phyloP scores from a whole-genome alignment of 2,888 invertebrate species.

The Parelbella ahira region DNA sequence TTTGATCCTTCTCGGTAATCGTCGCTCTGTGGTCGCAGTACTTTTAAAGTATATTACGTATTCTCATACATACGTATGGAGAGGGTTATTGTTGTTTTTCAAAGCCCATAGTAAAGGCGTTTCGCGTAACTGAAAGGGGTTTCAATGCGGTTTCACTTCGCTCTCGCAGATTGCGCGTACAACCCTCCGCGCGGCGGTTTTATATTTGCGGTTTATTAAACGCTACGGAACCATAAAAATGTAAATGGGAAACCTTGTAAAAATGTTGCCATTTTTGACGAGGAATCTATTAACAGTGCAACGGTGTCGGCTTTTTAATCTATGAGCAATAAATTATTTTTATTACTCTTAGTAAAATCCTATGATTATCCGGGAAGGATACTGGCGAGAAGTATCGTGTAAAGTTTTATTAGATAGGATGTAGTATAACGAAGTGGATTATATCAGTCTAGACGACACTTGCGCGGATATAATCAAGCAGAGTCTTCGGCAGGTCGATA shows the following conservation, averaged over 20 bases:
- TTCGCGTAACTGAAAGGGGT: constrained; percentile 59
- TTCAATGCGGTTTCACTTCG: constrained; percentile 46
- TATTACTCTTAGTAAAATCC: constrained; percentile 22
- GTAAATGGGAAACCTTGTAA: constrained; percentile 47
- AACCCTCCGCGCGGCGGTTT: constrained; percentile 37
- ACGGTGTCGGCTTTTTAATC: constrained; percentile 18
- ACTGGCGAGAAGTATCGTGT: constrained; percentile 12
- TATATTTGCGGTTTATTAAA: constrained; percentile 60
- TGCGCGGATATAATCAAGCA: constrained; percentile 21
- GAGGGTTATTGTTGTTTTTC: constrained; percentile 76
- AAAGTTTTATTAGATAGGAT: constrained; percentile 17
- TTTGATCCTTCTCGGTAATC: constrained; percentile 29
- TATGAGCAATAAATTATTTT: constrained; percentile 24
- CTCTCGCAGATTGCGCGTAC: constrained; percentile 50
- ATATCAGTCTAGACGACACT: constrained; percentile 41
- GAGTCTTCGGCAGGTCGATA: constrained; percentile 35
- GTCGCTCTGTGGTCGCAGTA: constrained; percentile 46
- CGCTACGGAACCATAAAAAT: constrained; percentile 74
- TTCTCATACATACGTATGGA: constrained; percentile 60
- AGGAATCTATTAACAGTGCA: constrained; percentile 22
- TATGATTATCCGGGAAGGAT: constrained; percentile 7
- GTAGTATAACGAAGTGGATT: constrained; percentile 35
- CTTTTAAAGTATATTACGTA: constrained; percentile 73
- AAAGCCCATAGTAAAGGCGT: constrained; percentile 57
- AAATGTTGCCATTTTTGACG: constrained; percentile 32